Percentiles rank a stretch among this genome's conserved stretches.
These are phyloP conservation scores for Myotis brandtii DNA, from an alignment of 2,113 vertebrate species.

Conservation along the genomic window DNA sequence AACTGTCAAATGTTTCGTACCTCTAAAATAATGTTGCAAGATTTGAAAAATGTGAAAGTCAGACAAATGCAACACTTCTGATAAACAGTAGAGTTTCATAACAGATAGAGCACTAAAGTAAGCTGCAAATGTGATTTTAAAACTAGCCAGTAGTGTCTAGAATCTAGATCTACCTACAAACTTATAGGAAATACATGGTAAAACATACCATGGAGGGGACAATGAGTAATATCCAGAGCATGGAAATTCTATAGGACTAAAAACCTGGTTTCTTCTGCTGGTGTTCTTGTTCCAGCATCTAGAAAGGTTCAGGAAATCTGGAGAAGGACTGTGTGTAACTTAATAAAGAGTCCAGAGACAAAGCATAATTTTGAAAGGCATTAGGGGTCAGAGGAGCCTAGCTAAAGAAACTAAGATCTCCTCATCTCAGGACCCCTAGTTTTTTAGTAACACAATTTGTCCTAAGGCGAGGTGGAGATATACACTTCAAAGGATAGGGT, in stretches of 20 bases:
- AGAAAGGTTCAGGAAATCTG: too few species aligned
- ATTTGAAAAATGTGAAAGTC: slow-evolving; percentile 3
- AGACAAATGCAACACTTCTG: neutral
- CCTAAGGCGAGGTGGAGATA: too few species aligned
- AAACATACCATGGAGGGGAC: neutral
- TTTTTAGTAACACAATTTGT: too few species aligned
- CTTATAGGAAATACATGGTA: neutral
- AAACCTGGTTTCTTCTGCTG: neutral
- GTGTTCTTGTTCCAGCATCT: too few species aligned
- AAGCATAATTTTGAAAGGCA: too few species aligned
- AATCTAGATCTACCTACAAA: neutral
- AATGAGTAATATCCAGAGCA: neutral
- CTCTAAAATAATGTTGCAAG: slow-evolving; percentile 18
- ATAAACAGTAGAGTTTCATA: neutral
- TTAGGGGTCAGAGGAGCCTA: too few species aligned
- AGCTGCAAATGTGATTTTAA: neutral
- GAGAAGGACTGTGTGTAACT: too few species aligned
- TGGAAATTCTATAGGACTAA: neutral
- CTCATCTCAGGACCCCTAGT: too few species aligned
- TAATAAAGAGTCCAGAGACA: too few species aligned
- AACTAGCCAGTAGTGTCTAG: neutral
- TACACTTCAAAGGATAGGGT: too few species aligned
- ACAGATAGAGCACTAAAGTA: neutral
- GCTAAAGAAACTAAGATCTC: too few species aligned
- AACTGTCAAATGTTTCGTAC: slow-evolving; percentile 18